Percentiles rank a stretch among this genome's conserved stretches.
These are phyloP conservation scores for Gallinago solitaria DNA, from an alignment of 2,797 vertebrate genomes.

Conservation along the genomic window DNA sequence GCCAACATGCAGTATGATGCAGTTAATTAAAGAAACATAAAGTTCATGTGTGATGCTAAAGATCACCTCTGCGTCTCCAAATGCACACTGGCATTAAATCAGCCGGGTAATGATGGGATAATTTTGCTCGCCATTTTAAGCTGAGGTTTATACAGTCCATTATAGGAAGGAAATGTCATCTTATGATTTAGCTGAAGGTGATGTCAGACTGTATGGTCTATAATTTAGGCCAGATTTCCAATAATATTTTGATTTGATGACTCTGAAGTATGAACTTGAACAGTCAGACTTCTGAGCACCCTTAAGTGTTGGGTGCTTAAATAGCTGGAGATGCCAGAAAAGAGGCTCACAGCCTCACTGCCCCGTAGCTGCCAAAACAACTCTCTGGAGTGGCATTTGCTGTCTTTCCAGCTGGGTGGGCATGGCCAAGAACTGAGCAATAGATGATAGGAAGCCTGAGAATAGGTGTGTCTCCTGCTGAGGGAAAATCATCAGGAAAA, in stretches of 20 bases:
- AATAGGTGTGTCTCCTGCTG: not conserved
- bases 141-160: not conserved
- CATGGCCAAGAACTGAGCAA: not conserved
- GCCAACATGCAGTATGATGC: not conserved
- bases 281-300: not conserved
- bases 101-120: slow-evolving; percentile 2
- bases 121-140: slow-evolving; percentile 13
- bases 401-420: not conserved
- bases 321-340: not conserved
- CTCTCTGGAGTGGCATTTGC: rapidly evolving
- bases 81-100: slow-evolving; percentile 14
- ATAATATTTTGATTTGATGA: slow-evolving; percentile 9
- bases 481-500: not conserved
- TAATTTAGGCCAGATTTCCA: slow-evolving; percentile 36
- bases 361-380: not conserved
- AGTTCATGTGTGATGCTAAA: slow-evolving; percentile 5
- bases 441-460: not conserved
- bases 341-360: not conserved
- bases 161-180: slow-evolving; percentile 28
- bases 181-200: not conserved
- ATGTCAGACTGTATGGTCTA: not conserved
- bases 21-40: slow-evolving; percentile 50
- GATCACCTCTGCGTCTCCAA: slow-evolving; percentile 12
- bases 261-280: not conserved
- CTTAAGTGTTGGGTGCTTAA: not conserved